These are phyloP conservation scores for Archips xylosteana DNA, from an alignment of 2,888 invertebrate species.

Conservation along the genomic window DNA sequence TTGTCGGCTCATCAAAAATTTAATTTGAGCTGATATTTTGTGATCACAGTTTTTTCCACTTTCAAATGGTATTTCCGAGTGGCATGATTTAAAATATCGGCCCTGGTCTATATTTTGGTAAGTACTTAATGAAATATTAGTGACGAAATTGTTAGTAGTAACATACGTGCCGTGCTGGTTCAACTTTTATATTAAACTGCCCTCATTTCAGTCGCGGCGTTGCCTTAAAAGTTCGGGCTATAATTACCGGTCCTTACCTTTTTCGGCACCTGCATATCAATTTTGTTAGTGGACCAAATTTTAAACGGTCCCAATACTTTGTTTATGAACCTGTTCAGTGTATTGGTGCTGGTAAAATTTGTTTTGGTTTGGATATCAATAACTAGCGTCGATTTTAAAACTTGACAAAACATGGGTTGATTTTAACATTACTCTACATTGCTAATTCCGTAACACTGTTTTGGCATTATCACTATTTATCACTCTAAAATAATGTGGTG, in stretches of 20 bases:
- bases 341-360: not conserved
- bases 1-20: too few species aligned
- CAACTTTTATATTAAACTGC: constrained; percentile 7
- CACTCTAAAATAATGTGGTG: too few species aligned
- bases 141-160: not conserved
- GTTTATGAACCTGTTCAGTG: not conserved
- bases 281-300: constrained; percentile 17
- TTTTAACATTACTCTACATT: too few species aligned
- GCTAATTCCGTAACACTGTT: too few species aligned
- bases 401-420: too few species aligned
- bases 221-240: constrained; percentile 10
- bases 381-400: too few species aligned
- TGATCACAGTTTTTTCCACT: too few species aligned
- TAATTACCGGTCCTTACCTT: constrained; percentile 32
- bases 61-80: too few species aligned
- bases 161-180: not conserved
- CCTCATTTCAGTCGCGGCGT: not conserved
- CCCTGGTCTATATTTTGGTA: not conserved
- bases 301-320: constrained; percentile 5
- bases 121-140: not conserved
- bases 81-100: too few species aligned
- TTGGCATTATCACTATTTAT: not conserved
- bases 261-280: constrained; percentile 23
- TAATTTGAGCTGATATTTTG: too few species aligned
- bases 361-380: not conserved